phyloP scores from a whole-genome alignment of 2,888 invertebrate genomes.

The Incurvaria masculella region DNA sequence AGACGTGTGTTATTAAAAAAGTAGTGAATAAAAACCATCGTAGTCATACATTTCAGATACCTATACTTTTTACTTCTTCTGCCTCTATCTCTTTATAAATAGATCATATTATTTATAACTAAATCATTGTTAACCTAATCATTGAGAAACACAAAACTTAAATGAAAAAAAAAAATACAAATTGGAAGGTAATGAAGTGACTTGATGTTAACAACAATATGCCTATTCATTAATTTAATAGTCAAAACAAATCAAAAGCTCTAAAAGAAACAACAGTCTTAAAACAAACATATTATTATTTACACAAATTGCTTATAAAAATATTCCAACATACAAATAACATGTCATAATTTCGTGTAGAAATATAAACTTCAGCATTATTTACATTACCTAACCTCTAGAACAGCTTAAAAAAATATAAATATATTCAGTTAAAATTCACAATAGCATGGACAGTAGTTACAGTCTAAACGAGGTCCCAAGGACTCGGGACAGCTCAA shows the following conservation, averaged over 20 bases:
- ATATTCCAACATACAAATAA: slow-evolving; percentile 54
- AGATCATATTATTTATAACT: too few species aligned
- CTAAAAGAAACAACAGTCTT: slow-evolving; percentile 56
- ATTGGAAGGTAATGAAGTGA: not conserved
- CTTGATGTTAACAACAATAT: slow-evolving; percentile 22
- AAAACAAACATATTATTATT: slow-evolving; percentile 51
- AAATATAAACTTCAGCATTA: slow-evolving; percentile 49
- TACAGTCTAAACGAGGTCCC: not conserved
- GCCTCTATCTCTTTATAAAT: too few species aligned
- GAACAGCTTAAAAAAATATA: slow-evolving; percentile 49
- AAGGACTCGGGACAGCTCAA: not conserved
- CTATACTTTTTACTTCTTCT: too few species aligned
- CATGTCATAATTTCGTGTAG: slow-evolving; percentile 39
- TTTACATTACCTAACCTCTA: slow-evolving; percentile 35
- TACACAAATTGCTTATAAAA: slow-evolving; percentile 50
- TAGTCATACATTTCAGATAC: too few species aligned
- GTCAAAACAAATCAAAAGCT: slow-evolving; percentile 48
- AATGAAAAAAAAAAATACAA: not conserved
- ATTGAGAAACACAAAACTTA: not conserved
- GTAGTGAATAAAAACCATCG: too few species aligned
- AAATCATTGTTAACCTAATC: not conserved
- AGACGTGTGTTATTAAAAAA: too few species aligned
- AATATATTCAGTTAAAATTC: slow-evolving; percentile 42
- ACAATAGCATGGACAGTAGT: slow-evolving; percentile 15
- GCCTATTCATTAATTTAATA: slow-evolving; percentile 36